Percentiles rank a stretch among this genome's conserved stretches.
phyloP scores from a whole-genome alignment of 2,888 invertebrate species.

The Caenorhabditis virilis region DNA sequence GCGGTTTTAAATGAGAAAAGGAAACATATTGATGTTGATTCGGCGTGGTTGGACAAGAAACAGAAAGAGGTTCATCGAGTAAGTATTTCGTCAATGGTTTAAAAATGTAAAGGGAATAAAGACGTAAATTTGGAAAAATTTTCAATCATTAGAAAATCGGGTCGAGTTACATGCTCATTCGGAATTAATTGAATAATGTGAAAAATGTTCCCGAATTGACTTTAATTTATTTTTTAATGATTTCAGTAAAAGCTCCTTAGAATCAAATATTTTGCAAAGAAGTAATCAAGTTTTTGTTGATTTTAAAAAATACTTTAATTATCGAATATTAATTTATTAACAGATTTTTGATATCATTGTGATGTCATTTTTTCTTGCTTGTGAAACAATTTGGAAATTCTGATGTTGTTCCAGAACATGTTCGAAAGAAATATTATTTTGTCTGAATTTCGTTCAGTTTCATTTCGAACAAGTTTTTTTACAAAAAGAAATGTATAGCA shows the following conservation, averaged over 20 bases:
- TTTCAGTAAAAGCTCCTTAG: background rate
- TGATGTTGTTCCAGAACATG: no score
- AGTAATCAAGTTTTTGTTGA: no score
- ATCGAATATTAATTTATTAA: no score
- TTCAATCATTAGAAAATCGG: no score
- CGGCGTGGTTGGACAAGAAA: conserved; percentile 64
- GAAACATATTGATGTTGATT: conserved; percentile 67
- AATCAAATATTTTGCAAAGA: no score
- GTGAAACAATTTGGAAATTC: no score
- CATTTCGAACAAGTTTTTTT: background rate
- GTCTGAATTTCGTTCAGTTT: background rate
- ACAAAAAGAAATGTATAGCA: background rate
- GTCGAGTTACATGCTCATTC: no score
- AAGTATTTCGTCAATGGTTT: background rate
- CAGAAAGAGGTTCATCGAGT: conserved; percentile 62
- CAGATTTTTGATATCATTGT: no score
- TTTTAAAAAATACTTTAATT: no score
- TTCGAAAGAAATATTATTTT: background rate
- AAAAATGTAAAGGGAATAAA: background rate
- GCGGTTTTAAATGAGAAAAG: conserved; percentile 61
- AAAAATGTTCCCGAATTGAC: background rate
- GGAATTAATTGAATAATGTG: background rate
- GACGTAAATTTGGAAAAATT: background rate
- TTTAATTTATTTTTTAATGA: no score
- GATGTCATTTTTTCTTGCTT: no score